These are phyloP conservation scores for Todiramphus chloris DNA, from an alignment of 2,113 vertebrate species.

Conservation along the genomic window DNA sequence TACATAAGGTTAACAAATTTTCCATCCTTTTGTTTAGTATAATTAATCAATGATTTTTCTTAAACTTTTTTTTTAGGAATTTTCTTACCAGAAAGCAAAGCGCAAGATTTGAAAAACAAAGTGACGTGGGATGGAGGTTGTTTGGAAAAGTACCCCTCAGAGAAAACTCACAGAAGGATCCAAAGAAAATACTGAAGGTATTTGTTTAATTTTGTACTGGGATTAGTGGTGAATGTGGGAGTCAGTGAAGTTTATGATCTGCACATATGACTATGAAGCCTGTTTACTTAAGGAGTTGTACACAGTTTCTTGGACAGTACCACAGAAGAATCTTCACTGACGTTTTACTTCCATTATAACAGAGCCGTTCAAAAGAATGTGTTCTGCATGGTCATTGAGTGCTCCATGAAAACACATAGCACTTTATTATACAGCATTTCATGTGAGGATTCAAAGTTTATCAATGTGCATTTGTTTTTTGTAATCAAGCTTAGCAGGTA, in stretches of 20 bases:
- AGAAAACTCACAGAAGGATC: slow-evolving; percentile 80
- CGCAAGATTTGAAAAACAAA: slow-evolving; percentile 75
- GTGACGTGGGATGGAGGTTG: slow-evolving; percentile 88
- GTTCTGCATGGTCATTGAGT: not conserved
- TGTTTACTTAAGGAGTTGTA: not conserved
- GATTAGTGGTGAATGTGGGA: not conserved
- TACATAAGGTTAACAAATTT: not conserved
- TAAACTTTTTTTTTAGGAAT: slow-evolving; percentile 74
- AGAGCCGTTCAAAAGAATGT: not conserved
- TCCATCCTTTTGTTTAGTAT: not conserved
- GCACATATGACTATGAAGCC: not conserved
- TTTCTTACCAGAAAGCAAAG: slow-evolving; percentile 89
- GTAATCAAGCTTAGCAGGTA: not conserved
- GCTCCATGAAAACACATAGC: not conserved
- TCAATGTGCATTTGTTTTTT: not conserved
- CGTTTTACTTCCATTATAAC: not conserved
- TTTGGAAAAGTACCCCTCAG: slow-evolving; percentile 85
- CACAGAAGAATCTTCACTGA: not conserved
- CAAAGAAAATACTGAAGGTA: slow-evolving; percentile 87
- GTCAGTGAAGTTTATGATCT: not conserved
- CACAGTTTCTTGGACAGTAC: not conserved
- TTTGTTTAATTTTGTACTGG: not conserved
- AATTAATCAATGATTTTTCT: not conserved
- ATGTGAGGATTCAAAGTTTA: not conserved
- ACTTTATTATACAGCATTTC: not conserved